Conservation (phyloP, 2,797 vertebrate species). For the Danio albolineatus region DNA sequence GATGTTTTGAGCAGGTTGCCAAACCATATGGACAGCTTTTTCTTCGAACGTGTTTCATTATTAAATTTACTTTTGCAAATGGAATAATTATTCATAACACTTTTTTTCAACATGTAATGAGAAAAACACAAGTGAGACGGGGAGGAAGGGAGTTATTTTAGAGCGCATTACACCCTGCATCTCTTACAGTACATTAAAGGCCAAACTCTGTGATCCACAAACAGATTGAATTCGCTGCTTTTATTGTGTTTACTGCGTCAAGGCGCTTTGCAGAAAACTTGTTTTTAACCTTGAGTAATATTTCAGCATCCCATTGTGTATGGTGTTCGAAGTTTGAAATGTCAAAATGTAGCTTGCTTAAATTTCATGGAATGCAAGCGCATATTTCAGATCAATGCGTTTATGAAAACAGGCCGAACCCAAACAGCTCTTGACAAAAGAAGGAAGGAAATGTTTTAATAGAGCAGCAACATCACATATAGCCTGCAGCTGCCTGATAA, state of each 20-base stretch:
- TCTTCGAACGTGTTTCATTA: slow-evolving; percentile 45
- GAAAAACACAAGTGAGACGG: slow-evolving; percentile 35
- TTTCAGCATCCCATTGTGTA: slow-evolving; percentile 29
- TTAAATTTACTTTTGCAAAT: slow-evolving; percentile 47
- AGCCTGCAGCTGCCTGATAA: slow-evolving; percentile 22
- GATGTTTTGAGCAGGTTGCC: slow-evolving; percentile 39
- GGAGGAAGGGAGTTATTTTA: slow-evolving; percentile 30
- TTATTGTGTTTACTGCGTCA: slow-evolving; percentile 38
- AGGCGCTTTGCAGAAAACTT: slow-evolving; percentile 23
- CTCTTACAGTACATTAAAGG: slow-evolving; percentile 41
- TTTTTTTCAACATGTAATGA: slow-evolving; percentile 27
- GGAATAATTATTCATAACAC: slow-evolving; percentile 57
- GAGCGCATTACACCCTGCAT: slow-evolving; percentile 10
- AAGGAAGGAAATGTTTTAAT: slow-evolving; percentile 36
- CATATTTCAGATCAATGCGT: slow-evolving; percentile 35
- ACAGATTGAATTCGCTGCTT: slow-evolving; percentile 34
- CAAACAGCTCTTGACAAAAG: slow-evolving; percentile 40
- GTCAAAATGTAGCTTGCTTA: slow-evolving; percentile 36
- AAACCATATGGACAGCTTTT: slow-evolving; percentile 54
- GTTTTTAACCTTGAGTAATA: slow-evolving; percentile 28
- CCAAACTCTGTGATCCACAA: slow-evolving; percentile 50
- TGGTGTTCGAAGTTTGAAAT: slow-evolving; percentile 38
- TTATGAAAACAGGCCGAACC: slow-evolving; percentile 38
- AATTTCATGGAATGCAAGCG: slow-evolving; percentile 38
- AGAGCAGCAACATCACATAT: slow-evolving; percentile 19